Evolutionary conservation across 2,888 invertebrate genomes (phyloP).

Genomic region (Andrena praecox): DNA sequence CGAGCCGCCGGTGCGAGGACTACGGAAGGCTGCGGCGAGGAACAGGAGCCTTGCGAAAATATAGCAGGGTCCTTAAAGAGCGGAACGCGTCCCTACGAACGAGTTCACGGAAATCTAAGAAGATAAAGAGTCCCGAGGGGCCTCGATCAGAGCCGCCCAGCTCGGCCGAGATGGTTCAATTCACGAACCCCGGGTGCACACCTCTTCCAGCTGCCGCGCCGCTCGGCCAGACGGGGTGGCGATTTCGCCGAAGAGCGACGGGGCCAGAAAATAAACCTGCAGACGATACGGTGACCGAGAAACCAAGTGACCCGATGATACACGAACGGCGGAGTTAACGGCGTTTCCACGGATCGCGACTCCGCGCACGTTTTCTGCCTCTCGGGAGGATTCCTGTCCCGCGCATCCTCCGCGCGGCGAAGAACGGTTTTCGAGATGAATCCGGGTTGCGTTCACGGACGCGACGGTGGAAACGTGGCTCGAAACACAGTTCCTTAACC

Average conservation of each 20-base stretch:
- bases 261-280: conserved; percentile 35
- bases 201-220: no score
- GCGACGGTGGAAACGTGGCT: background rate
- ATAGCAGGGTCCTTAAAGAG: background rate
- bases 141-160: no score
- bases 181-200: no score
- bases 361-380: conserved; percentile 43
- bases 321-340: conserved; percentile 78
- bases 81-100: no score
- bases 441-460: conserved; percentile 20
- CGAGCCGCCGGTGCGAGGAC: no score
- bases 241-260: background rate
- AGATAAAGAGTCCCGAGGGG: no score
- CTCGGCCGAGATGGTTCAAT: no score
- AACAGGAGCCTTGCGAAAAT: no score
- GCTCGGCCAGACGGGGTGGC: no score
- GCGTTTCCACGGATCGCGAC: conserved; percentile 77
- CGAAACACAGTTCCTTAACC: background rate
- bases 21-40: no score
- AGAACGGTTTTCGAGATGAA: conserved; percentile 59
- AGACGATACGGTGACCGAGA: conserved; percentile 79
- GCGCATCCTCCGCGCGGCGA: conserved; percentile 47
- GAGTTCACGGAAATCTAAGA: no score
- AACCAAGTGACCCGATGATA: conserved; percentile 82
- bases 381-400: conserved; percentile 39